Base-by-base conservation (phyloP, 2,888 invertebrate species). In the Ceratothoa steindachneri region DNA sequence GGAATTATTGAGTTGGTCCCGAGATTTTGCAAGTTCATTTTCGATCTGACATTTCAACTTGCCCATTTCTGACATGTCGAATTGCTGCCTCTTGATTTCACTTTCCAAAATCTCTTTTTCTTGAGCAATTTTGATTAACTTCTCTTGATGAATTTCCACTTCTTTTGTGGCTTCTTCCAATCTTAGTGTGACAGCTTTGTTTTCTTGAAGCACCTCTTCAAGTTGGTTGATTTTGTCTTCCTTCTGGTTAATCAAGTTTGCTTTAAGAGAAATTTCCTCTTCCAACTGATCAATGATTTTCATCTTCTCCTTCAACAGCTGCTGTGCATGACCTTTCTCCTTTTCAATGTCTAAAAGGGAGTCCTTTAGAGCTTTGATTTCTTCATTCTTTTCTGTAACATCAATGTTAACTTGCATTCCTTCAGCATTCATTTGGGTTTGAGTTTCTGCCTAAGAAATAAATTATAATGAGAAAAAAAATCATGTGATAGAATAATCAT, bases 331-430 rank as follows among this genome's bases (percentile, higher is more conserved):
- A 31, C 5, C 27, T 69, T 52, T 19, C 66, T 70, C 60, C 71
- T 41, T 15, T 77, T 69, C 31, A 68, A 28, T 3, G 15, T 60
- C 60, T 73, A 12, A 65, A 9, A 27, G 68, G 60, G 71, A 64
- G 2, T 41, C 66, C 19, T 72, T 73, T 66, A 71, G 29, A 12
- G 53, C 65, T 12, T 71, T 75, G 31, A 67, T 70, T 27, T 76
- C 73, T 41, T 71, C 68, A 5, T 65, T 66, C 12, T 67, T 30
- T 52, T 67, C 12, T 41, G 5, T 41, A 15, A 41, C 15, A 41
- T 5, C 15, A 41, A 15, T 15, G 15, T 5, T 9, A 15, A 9
- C 7, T 5, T 41, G 7, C 15, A 15, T 9, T 9, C 41, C 41
- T 15, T 9, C 41, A 9, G 5, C 41, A 5, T 41, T 5, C 5